Percentiles rank a stretch among this genome's conserved stretches.
Evolutionary conservation across 2,113 vertebrate genomes (phyloP).

Genomic region (Progne subis): DNA sequence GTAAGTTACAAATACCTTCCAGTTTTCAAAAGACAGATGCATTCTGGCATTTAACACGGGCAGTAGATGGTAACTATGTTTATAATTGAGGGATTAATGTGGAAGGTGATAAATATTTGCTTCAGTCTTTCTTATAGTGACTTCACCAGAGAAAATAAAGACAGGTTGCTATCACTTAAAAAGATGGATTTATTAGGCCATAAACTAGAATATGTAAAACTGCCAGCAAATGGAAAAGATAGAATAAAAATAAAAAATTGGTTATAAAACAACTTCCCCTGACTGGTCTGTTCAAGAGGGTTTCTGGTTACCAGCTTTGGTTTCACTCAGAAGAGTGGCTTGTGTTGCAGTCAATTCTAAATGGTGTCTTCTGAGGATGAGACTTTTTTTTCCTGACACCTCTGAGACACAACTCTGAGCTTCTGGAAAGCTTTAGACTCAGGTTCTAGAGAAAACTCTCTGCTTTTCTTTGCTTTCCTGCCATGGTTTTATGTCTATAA

Average conservation of each 20-base stretch:
- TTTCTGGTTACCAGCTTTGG: neutral
- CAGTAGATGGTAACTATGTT: neutral
- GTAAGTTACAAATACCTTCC: neutral
- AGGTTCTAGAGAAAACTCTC: neutral
- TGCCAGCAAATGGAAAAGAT: neutral
- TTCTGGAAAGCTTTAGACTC: neutral
- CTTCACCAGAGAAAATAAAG: neutral
- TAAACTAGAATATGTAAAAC: neutral
- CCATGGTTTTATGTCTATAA: neutral
- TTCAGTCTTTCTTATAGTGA: neutral
- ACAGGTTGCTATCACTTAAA: neutral
- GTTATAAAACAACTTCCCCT: neutral
- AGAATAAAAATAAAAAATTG: neutral
- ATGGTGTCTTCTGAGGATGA: neutral
- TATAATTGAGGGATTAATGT: neutral
- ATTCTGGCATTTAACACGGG: neutral
- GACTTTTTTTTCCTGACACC: rapidly evolving
- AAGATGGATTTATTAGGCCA: neutral
- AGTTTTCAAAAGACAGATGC: neutral
- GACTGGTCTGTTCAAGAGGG: rapidly evolving
- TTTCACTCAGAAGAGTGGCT: neutral
- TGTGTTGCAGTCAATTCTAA: neutral
- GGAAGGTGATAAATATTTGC: neutral
- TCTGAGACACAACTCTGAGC: neutral
- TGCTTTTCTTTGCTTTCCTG: neutral